These are phyloP conservation scores for Oenanthe oenanthe DNA, from an alignment of 2,113 vertebrate genomes.

Conservation along the genomic window DNA sequence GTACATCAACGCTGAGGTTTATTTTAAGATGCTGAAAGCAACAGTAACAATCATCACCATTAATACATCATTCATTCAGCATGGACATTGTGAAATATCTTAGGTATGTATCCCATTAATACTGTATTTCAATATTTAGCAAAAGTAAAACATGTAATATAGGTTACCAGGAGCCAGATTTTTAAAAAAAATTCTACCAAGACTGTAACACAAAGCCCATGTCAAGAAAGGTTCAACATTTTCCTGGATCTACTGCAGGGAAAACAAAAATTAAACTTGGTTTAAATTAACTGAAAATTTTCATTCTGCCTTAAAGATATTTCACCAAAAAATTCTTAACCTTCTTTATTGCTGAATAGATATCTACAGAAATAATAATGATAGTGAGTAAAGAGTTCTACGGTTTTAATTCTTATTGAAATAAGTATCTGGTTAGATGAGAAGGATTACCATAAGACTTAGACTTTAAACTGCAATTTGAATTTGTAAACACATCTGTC, in stretches of 20 bases:
- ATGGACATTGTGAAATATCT: not conserved
- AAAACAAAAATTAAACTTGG: not conserved
- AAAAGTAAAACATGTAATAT: not conserved
- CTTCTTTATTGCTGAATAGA: not conserved
- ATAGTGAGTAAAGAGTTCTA: not conserved
- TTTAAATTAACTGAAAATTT: not conserved
- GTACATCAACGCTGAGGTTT: not conserved
- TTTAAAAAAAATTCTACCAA: not conserved
- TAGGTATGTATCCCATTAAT: not conserved
- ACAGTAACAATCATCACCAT: not conserved
- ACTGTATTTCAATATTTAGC: not conserved
- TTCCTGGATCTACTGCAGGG: not conserved
- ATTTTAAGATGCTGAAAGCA: not conserved
- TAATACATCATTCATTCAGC: not conserved
- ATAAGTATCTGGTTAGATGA: constrained; percentile 40
- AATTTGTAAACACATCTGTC: constrained; percentile 45
- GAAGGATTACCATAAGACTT: constrained; percentile 18
- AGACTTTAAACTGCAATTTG: constrained; percentile 1
- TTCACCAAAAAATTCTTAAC: not conserved
- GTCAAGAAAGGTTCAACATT: not conserved
- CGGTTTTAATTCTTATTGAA: not conserved
- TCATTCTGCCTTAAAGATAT: not conserved
- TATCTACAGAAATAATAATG: not conserved
- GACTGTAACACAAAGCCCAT: not conserved
- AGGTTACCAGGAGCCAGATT: not conserved